Evolutionary conservation across 2,113 vertebrate species (phyloP).

Genomic region (Centropus unirufus): DNA sequence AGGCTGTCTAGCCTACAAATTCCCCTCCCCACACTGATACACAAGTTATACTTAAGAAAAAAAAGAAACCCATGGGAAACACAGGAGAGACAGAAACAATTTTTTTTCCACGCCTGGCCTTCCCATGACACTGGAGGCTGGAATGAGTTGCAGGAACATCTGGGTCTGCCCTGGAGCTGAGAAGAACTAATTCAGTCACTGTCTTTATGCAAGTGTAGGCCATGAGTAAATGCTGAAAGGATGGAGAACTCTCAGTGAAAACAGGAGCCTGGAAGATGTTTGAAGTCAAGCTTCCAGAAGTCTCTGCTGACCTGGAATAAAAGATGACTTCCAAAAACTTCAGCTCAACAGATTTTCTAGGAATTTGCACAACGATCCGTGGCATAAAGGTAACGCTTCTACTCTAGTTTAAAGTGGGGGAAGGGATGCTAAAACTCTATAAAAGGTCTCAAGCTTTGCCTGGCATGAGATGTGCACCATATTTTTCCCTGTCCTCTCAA

Average conservation of each 20-base stretch:
- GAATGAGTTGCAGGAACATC: background rate
- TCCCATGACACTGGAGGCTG: accelerated
- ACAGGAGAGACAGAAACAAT: background rate
- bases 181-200: background rate
- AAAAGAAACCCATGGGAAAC: background rate
- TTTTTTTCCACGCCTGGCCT: background rate
- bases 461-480: background rate
- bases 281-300: background rate
- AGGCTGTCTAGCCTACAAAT: background rate
- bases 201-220: background rate
- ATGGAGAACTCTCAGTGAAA: background rate
- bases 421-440: background rate
- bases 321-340: background rate
- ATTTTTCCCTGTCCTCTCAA: background rate
- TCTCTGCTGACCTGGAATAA: background rate
- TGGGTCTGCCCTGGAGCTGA: background rate
- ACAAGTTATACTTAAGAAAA: background rate
- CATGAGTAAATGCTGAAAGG: background rate
- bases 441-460: background rate
- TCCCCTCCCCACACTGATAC: background rate
- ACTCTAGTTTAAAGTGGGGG: background rate
- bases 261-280: background rate
- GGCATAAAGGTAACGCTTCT: background rate
- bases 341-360: background rate
- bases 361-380: background rate